Base-by-base conservation (phyloP, 2,113 vertebrate species). In the Bubo bubo region DNA sequence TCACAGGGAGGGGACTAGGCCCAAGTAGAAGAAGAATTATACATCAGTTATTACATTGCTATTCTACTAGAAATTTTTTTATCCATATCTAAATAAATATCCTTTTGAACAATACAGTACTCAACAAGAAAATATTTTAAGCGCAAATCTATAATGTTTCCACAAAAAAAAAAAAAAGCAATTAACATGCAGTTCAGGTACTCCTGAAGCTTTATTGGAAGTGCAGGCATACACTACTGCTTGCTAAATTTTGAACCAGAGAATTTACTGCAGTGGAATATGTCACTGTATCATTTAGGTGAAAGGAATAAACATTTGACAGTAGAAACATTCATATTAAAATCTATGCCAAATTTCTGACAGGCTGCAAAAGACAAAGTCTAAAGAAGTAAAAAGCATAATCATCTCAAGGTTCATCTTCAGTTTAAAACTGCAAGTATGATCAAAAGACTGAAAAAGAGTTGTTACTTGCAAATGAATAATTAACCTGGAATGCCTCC, bases 271-370 rank as follows among this genome's bases (percentile, higher is more conserved):
- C 52, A 56, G 64, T 17, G 17, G 37, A 47, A 43, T 19, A 1
- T 0, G 2, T 21, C 72, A 34, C 41, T 4, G 0, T 2, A 26
- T 12, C 9, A 3, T 28, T 39, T 2, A 35, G 34, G 43, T 73
- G 70, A 60, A 49, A 91, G 45, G 18, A 93, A 72, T 6, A 82
- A 43, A 63, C 16, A 26, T n/a, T 16, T 85, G 52, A 37, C 50
- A 49, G 62, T 1, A 77, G 59, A 39, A 93, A 47, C 8, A 22
- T 3, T 12, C 13, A 9, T 32, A n/a, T 50, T 52, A 30, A 75
- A 92, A 75, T 37, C 50, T 18, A 1, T 6, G 32, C 55, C 58
- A 74, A 55, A 83, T 27, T 37, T 64, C 52, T 37, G 28, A 55
- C 15, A 58, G 62, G 50, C 62, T 75, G 47, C 47, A 83, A 89